These are phyloP conservation scores for Cardiocondyla obscurior DNA, from an alignment of 1,140 invertebrate genomes.

Conservation along the genomic window DNA sequence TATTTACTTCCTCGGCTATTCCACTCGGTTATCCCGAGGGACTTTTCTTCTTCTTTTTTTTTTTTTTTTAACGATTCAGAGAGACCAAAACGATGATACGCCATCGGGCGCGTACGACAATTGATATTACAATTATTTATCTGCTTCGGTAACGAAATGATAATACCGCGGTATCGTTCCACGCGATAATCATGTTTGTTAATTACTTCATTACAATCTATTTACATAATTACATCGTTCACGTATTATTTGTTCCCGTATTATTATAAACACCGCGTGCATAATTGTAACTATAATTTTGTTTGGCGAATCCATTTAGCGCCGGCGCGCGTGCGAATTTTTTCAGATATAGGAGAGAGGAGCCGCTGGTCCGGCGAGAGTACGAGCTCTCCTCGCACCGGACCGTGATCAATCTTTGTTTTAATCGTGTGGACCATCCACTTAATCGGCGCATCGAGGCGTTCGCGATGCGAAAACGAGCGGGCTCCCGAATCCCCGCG, in stretches of 20 bases:
- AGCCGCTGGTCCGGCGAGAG: background rate
- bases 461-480: constrained; percentile 31
- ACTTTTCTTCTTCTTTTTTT: no score
- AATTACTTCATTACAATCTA: constrained; percentile 54
- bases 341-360: background rate
- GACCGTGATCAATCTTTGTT: constrained; percentile 42
- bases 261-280: constrained; percentile 24
- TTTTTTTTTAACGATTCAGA: background rate
- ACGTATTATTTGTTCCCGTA: constrained; percentile 38
- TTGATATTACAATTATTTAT: constrained; percentile 21
- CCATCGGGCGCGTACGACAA: background rate
- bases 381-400: background rate
- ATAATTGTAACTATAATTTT: constrained; percentile 49
- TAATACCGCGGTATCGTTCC: background rate
- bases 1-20: no score
- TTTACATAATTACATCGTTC: constrained; percentile 46
- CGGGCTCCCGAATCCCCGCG: constrained; percentile 44
- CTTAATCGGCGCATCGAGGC: constrained; percentile 44
- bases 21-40: no score
- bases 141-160: background rate
- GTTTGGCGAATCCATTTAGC: no score
- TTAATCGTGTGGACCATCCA: constrained; percentile 32
- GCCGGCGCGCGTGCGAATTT: background rate
- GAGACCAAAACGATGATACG: background rate
- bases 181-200: constrained; percentile 49